Evolutionary conservation across 2,888 invertebrate genomes (phyloP), one percentile per base, ranked within the genome.

Genomic region (Brachyptera putata): DNA sequence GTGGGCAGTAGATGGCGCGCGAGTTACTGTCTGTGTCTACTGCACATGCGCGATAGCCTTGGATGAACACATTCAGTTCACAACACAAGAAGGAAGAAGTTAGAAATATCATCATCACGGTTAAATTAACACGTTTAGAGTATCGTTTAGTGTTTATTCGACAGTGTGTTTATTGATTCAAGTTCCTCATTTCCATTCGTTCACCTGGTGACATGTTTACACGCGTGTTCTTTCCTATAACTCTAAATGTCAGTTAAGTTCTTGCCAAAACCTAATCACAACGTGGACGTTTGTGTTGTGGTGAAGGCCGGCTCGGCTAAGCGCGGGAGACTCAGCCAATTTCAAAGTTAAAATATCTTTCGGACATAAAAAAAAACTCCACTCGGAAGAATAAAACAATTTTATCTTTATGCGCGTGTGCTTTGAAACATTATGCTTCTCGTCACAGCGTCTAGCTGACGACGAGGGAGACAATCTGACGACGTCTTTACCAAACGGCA

Each of bases 361-460:
- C 22, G 46, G 21, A 3, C 46, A 4, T 11, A 22, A 53, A 53
- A 53, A 16, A 16, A 36, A 50, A 30, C 34, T 9, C 16, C 11
- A 11, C 30, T 11, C 4, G 4, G 16, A 39, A 16, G 43, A n/a
- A n/a, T n/a, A 50, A 50, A 26, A 25, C 24, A 50, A 50, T 13
- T 16, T 26, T 49, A 16, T 50, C 84, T 86, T 84, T 85, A 91
- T 91, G 91, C 90, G 90, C 84, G 87, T 91, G 84, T 91, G 91
- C 79, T 89, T 91, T 80, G 89, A 90, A 79, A 85, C 85, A 81
- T 82, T 87, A 80, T 91, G 91, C 86, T 91, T 91, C 86, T 87
- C 89, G 84, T 88, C 89, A 82, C 84, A 84, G 85, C 87, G 86
- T 81, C 85, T 86, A 75, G 84, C 82, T 84, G 86, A 81, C 82